Evolutionary conservation across 2,888 invertebrate species (phyloP).

Genomic region (Coronaproctus castanopsis): DNA sequence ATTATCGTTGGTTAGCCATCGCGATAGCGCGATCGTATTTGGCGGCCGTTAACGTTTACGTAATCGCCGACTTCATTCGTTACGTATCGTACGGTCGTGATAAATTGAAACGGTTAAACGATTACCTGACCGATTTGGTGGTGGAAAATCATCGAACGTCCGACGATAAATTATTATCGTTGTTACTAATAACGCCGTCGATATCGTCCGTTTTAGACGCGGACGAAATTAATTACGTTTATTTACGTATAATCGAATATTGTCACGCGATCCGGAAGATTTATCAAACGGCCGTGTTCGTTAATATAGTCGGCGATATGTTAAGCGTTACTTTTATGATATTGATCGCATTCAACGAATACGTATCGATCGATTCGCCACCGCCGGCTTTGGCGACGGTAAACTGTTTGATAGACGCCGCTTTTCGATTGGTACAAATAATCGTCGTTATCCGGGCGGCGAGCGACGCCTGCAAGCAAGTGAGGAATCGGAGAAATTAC

Average conservation of each 20-base stretch:
- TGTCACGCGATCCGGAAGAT: conserved; percentile 4
- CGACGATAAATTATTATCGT: no score
- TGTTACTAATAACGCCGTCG: no score
- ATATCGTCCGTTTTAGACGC: no score
- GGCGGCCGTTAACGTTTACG: no score
- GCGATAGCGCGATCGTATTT: no score
- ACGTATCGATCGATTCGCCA: conserved; percentile 5
- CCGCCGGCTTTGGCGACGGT: neutral
- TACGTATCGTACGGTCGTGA: no score
- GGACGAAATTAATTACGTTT: conserved; percentile 5
- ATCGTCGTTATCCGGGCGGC: conserved; percentile 5
- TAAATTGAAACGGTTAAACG: no score
- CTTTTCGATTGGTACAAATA: conserved; percentile 2
- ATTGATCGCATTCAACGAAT: conserved; percentile 10
- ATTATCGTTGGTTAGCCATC: no score
- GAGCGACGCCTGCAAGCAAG: conserved; percentile 2
- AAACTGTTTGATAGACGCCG: conserved; percentile 6
- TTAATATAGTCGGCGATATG: conserved; percentile 6
- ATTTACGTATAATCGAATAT: conserved; percentile 6
- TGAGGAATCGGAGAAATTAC: no score
- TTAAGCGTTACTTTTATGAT: conserved; percentile 8
- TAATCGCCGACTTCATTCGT: no score
- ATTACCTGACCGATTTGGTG: no score
- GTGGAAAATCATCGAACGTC: no score
- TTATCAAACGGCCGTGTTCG: conserved; percentile 7